Conservation (phyloP, 2,888 invertebrate species). For the Corythucha ciliata region DNA sequence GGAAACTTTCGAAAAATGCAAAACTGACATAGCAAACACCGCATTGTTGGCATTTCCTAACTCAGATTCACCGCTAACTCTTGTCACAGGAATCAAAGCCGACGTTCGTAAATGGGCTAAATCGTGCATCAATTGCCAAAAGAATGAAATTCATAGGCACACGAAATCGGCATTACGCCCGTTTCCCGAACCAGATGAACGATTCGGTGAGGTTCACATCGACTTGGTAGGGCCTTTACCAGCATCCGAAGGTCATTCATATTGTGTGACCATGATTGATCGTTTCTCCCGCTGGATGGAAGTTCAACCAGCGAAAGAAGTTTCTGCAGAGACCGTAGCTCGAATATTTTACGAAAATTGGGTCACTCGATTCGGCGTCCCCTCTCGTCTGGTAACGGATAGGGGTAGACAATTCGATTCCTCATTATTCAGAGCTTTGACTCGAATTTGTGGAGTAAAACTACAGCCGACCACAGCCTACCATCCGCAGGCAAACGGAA, state of each 20-base stretch:
- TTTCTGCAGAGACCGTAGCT: conserved; percentile 40
- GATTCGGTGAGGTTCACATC: conserved; percentile 42
- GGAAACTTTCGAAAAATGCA: conserved; percentile 28
- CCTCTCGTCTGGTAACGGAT: conserved; percentile 38
- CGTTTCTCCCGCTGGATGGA: conserved; percentile 41
- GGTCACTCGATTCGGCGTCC: conserved; percentile 42
- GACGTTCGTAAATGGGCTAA: conserved; percentile 33
- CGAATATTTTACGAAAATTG: conserved; percentile 39
- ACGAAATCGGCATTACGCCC: conserved; percentile 29
- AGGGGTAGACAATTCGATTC: conserved; percentile 41
- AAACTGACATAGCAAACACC: conserved; percentile 23
- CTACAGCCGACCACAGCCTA: conserved; percentile 36
- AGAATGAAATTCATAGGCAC: conserved; percentile 37
- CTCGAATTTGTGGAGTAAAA: conserved; percentile 31
- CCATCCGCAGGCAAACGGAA: conserved; percentile 16
- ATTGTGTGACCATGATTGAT: conserved; percentile 40
- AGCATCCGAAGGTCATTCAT: conserved; percentile 35
- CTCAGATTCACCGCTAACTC: conserved; percentile 19
- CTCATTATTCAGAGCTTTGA: conserved; percentile 8
- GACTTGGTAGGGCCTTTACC: conserved; percentile 43
- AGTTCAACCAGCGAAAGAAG: conserved; percentile 38
- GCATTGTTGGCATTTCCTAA: conserved; percentile 28
- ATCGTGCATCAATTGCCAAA: conserved; percentile 38
- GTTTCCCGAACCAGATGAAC: conserved; percentile 32
- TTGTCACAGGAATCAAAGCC: conserved; percentile 18